These are phyloP conservation scores for Hydrolagus affinis DNA, from an alignment of 2,113 vertebrate species.

Conservation along the genomic window DNA sequence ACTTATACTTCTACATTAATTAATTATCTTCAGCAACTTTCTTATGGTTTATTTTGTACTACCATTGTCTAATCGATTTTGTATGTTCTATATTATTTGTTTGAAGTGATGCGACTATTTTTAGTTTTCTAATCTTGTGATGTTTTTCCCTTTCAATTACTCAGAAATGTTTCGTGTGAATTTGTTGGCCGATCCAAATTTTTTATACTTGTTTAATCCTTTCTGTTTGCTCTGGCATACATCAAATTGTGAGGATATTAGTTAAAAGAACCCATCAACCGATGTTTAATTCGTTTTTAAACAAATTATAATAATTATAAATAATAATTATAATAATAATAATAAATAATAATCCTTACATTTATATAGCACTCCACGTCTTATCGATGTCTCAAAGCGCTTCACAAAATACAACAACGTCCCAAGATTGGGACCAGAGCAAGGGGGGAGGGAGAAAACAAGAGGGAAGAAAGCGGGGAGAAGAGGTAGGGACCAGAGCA, in stretches of 20 bases:
- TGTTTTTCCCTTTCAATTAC: neutral
- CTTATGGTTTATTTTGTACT: conserved; percentile 2
- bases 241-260: neutral
- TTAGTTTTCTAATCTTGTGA: conserved; percentile 1
- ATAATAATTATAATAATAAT: too few relatives aligned
- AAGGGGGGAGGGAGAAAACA: too few relatives aligned
- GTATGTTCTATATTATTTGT: neutral
- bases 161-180: neutral
- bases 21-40: neutral
- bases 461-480: too few relatives aligned
- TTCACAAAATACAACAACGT: too few relatives aligned
- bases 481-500: too few relatives aligned
- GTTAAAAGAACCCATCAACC: neutral
- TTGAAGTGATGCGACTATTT: neutral
- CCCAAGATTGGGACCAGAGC: too few relatives aligned
- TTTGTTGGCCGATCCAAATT: neutral
- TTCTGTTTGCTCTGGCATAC: neutral
- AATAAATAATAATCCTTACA: too few relatives aligned
- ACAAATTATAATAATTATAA: too few relatives aligned
- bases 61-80: neutral
- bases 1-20: neutral
- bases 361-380: too few relatives aligned
- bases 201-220: neutral
- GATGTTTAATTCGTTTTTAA: too few relatives aligned
- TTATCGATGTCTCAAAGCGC: too few relatives aligned